Evolutionary conservation across 37 sponge, comb jelly and placozoan genomes (phyloP), one percentile per base, ranked within the genome.

Genomic region (Petrosia ficiformis): DNA sequence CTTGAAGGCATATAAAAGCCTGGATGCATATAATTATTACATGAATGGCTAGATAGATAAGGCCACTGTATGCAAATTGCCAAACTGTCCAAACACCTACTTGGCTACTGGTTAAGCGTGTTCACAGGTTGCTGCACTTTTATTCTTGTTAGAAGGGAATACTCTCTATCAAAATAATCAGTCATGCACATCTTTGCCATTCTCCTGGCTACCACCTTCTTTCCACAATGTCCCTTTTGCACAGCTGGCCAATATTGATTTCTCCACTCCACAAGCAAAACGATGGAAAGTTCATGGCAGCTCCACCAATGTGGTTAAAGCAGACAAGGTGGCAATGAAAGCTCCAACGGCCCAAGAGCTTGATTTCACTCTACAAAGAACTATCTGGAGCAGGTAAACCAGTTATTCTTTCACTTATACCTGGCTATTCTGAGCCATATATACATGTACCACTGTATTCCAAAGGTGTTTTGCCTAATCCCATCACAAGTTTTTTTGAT

Each of bases 101-200:
- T 72, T 72, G n/a, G 30, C 54, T 28, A 22, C 66, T 48, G 14
- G 77, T 24, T 76, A 86, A 68, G 77, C 87, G 42, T 86, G 87
- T 42, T 56, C 74, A 28, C 81, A 86, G 31, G 39, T 86, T 65
- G 81, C 87, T 58, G 77, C 87, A 31, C 39, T 86, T n/a, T 43
- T 86, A 1, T 86, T 86, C 67, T 21, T 39, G 24, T 22, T 73
- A 25, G 86, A 86, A 42, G 69, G 71, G 2, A 78, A 78, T 37
- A 73, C 73, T 34, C 73, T 67, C 34, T 31, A 34, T 42, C 71
- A 39, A 16, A 38, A 57, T 31, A 39, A 78, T 39, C 28, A 59
- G 44, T 43, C 67, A 34, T 84, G 78, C 72, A 84, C 78, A 2
- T 84, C 85, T 54, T 26, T 70, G 54, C 86, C 86, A 35, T 85